These are phyloP conservation scores for Tokudaia tokunoshimensis DNA, from an alignment of 2,797 vertebrate species.

Conservation along the genomic window DNA sequence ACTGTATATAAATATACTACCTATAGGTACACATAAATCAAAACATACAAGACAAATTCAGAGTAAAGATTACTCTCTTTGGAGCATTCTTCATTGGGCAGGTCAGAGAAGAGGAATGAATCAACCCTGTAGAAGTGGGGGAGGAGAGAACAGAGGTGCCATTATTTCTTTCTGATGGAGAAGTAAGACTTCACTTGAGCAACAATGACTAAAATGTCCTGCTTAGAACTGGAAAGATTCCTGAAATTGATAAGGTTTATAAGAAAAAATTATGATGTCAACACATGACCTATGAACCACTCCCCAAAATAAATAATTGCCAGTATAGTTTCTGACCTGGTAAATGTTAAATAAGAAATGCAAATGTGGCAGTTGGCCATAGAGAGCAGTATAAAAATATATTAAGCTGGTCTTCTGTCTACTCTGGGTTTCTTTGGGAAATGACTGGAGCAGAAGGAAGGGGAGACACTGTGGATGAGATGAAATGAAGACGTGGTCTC, in stretches of 20 bases:
- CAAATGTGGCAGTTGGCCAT: neutral
- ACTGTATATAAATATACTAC: conserved; percentile 54
- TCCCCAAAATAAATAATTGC: neutral
- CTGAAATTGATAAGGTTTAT: neutral
- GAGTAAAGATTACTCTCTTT: neutral
- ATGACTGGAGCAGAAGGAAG: neutral
- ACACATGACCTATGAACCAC: neutral
- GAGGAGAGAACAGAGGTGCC: neutral
- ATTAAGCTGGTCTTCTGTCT: neutral
- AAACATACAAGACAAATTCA: neutral
- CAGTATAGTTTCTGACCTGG: neutral
- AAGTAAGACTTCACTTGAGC: neutral
- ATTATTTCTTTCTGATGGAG: neutral
- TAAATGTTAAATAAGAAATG: conserved; percentile 39
- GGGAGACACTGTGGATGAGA: neutral
- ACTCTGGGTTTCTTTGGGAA: neutral
- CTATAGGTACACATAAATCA: neutral
- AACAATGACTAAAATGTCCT: neutral
- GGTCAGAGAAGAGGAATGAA: neutral
- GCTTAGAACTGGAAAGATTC: neutral
- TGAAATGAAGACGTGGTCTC: neutral
- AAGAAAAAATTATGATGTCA: neutral
- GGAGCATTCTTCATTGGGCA: neutral
- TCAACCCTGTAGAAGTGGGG: neutral
- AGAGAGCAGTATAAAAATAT: neutral